These are phyloP conservation scores for Empidonax alnorum DNA, from an alignment of 2,113 vertebrate genomes.

Conservation along the genomic window DNA sequence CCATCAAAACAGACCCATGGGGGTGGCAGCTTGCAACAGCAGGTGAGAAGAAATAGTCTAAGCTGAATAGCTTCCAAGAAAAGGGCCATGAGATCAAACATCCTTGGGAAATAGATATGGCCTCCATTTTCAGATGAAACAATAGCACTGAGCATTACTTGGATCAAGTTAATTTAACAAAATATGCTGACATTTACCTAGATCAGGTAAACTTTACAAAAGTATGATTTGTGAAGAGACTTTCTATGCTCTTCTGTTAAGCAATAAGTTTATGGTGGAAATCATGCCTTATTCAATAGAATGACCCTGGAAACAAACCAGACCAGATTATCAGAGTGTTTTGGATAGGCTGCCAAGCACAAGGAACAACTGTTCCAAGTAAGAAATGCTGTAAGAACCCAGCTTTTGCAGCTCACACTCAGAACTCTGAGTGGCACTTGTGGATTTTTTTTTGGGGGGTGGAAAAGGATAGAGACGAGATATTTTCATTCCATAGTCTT, in stretches of 20 bases:
- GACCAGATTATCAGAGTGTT: not conserved
- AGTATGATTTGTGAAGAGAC: not conserved
- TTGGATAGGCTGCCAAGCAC: not conserved
- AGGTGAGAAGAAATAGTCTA: not conserved
- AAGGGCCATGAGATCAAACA: not conserved
- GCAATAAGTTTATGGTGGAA: not conserved
- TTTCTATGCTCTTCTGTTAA: not conserved
- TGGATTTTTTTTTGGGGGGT: rapidly evolving
- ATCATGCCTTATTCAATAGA: not conserved
- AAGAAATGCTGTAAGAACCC: not conserved
- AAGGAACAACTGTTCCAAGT: not conserved
- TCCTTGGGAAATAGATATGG: not conserved
- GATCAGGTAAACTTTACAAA: not conserved
- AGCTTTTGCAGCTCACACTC: not conserved
- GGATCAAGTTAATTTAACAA: not conserved
- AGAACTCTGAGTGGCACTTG: not conserved
- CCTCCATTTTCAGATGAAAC: not conserved
- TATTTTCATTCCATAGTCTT: not conserved
- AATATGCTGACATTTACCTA: not conserved
- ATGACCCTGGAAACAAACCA: not conserved
- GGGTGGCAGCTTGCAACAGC: not conserved
- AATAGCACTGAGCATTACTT: not conserved
- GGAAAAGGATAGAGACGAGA: not conserved
- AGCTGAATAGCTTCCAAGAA: not conserved
- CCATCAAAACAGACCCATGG: not conserved